Evolutionary conservation across 2,113 vertebrate genomes (phyloP), one percentile per base, ranked within the genome.

Genomic region (Trichomycterus rosablanca): DNA sequence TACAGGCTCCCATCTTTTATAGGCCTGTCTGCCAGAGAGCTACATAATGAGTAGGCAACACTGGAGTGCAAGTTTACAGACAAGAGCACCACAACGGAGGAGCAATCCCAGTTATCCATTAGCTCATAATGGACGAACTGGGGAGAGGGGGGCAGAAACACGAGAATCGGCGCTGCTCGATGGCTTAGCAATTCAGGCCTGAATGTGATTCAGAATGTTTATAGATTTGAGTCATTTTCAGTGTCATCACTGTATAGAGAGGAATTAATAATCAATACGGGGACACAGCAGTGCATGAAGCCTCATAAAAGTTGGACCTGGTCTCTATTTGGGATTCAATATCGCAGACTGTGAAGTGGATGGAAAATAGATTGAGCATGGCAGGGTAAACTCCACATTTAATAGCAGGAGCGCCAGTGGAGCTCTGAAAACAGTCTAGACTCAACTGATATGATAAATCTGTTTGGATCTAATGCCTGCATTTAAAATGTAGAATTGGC

Each of bases 11-110:
- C 48, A 67, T 67, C 50, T 66, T 64, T 73, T 66, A 69, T 59
- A 61, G 66, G 66, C 37, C 71, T 68, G 45, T 61, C 63, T 42
- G 15, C 18, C 24, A 26, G 30, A 28, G 63, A 61, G 58, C 39
- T 40, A 56, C 26, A 42, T 64, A 63, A 72, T 62, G 71, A 69
- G 56, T 35, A 26, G 20, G 35, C 51, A 19, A 59, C 8, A 40
- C 44, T 68, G 61, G 69, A 69, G 71, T 69, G 66, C 34, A 73
- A 66, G 66, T 61, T 73, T 69, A 61, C 51, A 57, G 66, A 69
- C 48, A 68, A 63, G 54, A 68, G 57, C 56, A 50, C 35, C 14
- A 32, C 50, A 49, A 67, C 24, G 18, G 53, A 68, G 51, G 58
- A 46, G 44, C 43, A 46, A 44, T 63, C 44, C 44, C 44, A 2